Base-by-base conservation (phyloP, 2,888 invertebrate species). In the Macaria notata region DNA sequence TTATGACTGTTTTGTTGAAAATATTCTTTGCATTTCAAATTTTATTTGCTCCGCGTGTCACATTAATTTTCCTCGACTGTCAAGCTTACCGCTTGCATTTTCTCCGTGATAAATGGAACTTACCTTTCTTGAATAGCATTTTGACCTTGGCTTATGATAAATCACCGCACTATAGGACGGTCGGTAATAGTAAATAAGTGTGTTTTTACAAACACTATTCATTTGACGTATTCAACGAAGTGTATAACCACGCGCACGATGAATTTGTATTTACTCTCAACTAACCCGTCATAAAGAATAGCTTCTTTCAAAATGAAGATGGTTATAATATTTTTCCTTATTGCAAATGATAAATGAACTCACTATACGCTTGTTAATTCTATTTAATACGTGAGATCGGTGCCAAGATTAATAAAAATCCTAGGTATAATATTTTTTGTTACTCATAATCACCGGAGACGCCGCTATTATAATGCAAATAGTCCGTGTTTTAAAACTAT, bases 381-480 rank as follows among this genome's bases (percentile, higher is more conserved):
- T 72, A 65, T 73, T 74, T 77, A 78, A 73, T 79, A 73, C 65
- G 69, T 62, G 66, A 69, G 70, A 72, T 69, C 69, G 58, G 74
- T 83, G 84, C 83, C 83, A 83, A 83, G 71, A 77, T 68, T 62
- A 74, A 69, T 71, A 75, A 72, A 71, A 71, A 63, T 31, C 29
- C 47, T 57, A 62, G 46, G 52, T 66, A 19, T 19, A 59, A 53
- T 49, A 54, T 48, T 51, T 59, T 55, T 54, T 54, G 42, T 53
- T 30, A 44, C 31, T 61, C 44, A 57, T 61, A 49, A 58, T 50
- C 55, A 59, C 62, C 55, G 46, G 56, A 54, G 56, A 45, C 33
- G 44, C 41, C 38, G 47, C 51, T 55, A 47, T 46, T 49, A 57
- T 48, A 52, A 55, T 49, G 42, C 31, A 54, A 59, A 55, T 53